phyloP scores from a whole-genome alignment of 2,113 vertebrate species.

The Rhombomys opimus region DNA sequence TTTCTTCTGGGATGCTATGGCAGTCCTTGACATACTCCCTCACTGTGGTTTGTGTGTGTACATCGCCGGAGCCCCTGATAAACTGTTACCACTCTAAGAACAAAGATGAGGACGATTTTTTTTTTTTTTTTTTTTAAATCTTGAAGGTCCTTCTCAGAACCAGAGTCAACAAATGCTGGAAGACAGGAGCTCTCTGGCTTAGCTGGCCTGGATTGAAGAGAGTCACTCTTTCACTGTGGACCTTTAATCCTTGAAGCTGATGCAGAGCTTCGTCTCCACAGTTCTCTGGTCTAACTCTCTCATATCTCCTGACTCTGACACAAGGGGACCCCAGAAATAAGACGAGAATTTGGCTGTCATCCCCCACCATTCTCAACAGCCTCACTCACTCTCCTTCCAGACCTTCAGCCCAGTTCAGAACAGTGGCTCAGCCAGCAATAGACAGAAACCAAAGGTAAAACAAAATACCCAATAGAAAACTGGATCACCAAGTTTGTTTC shows the following conservation, averaged over 20 bases:
- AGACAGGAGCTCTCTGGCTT: not conserved
- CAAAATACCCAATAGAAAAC: not conserved
- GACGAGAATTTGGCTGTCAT: not conserved
- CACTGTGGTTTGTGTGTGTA: not conserved
- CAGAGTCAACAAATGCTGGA: slow-evolving; percentile 33
- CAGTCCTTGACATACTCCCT: not conserved
- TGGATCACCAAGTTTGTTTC: not conserved
- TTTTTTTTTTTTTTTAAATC: slow-evolving; percentile 19
- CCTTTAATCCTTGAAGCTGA: not conserved
- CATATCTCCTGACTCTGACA: slow-evolving; percentile 8
- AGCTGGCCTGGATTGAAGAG: slow-evolving; percentile 3
- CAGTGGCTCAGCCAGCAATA: not conserved
- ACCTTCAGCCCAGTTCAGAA: slow-evolving; percentile 10
- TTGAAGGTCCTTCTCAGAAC: not conserved
- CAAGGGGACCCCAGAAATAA: slow-evolving; percentile 6
- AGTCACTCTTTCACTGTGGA: not conserved
- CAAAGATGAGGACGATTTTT: not conserved
- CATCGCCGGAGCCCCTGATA: not conserved
- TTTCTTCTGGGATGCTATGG: not conserved
- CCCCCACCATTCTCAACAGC: not conserved
- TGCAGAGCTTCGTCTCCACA: not conserved
- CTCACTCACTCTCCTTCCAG: not conserved
- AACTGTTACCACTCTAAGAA: slow-evolving; percentile 21
- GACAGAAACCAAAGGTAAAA: slow-evolving; percentile 17
- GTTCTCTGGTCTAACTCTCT: not conserved